A percentile compares a stretch with the other conserved stretches of the same genome.
These are phyloP conservation scores for Gallinago jamesoni DNA, from an alignment of 2,113 vertebrate species.

Conservation along the genomic window DNA sequence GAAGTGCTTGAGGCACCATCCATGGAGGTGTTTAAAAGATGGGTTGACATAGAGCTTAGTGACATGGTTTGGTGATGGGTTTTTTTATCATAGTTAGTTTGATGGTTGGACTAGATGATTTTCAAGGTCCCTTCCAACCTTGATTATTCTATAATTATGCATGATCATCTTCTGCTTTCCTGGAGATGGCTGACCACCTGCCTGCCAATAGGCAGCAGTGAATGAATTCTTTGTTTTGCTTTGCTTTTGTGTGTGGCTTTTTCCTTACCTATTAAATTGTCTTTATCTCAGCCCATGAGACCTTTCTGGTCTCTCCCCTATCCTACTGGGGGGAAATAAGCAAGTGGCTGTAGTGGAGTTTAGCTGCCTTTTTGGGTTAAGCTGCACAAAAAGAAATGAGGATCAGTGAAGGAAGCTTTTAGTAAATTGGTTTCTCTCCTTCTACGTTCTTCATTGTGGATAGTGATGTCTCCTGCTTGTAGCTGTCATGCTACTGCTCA, in stretches of 20 bases:
- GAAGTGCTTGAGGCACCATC: no score
- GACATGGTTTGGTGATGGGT: no score
- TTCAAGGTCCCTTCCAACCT: no score
- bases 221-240: not conserved
- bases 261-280: not conserved
- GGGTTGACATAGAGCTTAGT: no score
- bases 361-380: not conserved
- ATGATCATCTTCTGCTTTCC: not conserved
- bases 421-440: not conserved
- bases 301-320: accelerated
- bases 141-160: not conserved
- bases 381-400: not conserved
- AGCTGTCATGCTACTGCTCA: not conserved
- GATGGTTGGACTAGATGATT: no score
- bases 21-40: no score
- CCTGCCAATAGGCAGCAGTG: no score
- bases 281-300: not conserved
- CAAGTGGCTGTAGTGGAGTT: not conserved
- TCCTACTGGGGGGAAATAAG: no score
- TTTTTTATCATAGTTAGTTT: no score
- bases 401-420: not conserved
- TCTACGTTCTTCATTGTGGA: not conserved
- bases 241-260: not conserved
- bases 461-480: not conserved
- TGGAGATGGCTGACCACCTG: not conserved